A percentile compares a stretch with the other conserved stretches of the same genome.
Conservation (phyloP, 2,888 invertebrate genomes). For the Platypus cylindrus region DNA sequence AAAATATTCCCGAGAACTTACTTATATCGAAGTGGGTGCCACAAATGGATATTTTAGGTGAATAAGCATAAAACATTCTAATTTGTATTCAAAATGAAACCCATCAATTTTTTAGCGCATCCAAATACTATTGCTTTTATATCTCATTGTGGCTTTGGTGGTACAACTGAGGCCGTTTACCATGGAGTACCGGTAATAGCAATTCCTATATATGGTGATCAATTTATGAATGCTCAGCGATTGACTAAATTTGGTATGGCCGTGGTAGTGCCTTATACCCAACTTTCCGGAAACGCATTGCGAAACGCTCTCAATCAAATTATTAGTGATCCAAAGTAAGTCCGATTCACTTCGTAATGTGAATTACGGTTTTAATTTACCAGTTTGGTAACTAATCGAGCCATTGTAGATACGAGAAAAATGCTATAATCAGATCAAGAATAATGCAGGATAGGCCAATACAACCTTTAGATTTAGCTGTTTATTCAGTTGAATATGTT, state of each 20-base stretch:
- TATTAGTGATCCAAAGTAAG: conserved; percentile 19
- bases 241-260: conserved; percentile 5
- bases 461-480: conserved; percentile 20
- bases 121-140: conserved; percentile 19
- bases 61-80: too few species aligned
- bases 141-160: conserved; percentile 20
- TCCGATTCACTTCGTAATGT: conserved; percentile 1
- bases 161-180: conserved; percentile 19
- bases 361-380: background rate
- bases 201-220: conserved; percentile 21
- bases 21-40: conserved; percentile 52
- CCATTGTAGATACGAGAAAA: conserved; percentile 20
- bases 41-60: conserved; percentile 36
- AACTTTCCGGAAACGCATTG: conserved; percentile 4
- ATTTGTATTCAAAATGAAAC: too few species aligned
- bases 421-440: conserved; percentile 17
- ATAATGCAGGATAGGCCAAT: conserved; percentile 20
- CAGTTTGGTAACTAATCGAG: too few species aligned
- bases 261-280: conserved; percentile 6
- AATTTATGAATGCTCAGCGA: conserved; percentile 16
- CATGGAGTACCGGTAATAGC: conserved; percentile 19
- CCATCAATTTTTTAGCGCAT: conserved; percentile 22
- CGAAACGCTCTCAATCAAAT: conserved; percentile 8
- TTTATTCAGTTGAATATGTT: conserved; percentile 24
- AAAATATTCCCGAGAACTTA: conserved; percentile 44